These are phyloP conservation scores for Corythucha ciliata DNA, from an alignment of 2,888 invertebrate genomes.

Conservation along the genomic window DNA sequence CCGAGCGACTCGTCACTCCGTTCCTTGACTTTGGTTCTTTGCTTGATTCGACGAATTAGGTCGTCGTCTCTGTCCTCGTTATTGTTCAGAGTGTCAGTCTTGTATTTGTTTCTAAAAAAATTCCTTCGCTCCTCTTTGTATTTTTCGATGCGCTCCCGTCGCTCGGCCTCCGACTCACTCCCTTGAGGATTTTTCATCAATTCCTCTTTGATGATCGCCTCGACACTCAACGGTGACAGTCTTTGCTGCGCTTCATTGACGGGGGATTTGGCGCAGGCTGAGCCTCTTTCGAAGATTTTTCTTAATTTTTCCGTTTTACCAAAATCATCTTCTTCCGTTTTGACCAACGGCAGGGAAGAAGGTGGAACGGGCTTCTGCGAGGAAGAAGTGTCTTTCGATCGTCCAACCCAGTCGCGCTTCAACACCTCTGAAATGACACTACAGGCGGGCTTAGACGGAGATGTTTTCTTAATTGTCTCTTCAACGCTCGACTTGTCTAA, in stretches of 20 bases:
- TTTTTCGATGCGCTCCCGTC: conserved; percentile 37
- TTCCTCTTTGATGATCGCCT: too few relatives aligned
- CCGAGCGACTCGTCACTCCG: conserved; percentile 13
- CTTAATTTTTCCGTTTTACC: conserved; percentile 16
- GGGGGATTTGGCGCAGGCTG: too few relatives aligned
- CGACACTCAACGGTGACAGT: too few relatives aligned
- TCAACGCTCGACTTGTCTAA: conserved; percentile 20
- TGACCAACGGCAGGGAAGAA: background rate
- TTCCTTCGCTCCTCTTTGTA: conserved; percentile 84
- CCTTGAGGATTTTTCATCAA: too few relatives aligned
- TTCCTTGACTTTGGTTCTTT: conserved; percentile 39
- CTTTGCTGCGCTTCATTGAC: too few relatives aligned
- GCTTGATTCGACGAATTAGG: conserved; percentile 54
- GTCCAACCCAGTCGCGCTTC: conserved; percentile 24
- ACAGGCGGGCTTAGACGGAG: conserved; percentile 21
- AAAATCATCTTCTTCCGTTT: conserved; percentile 1
- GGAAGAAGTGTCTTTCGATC: conserved; percentile 20
- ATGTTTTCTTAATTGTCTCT: conserved; percentile 8
- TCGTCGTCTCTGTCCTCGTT: conserved; percentile 44
- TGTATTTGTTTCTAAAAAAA: conserved; percentile 75
- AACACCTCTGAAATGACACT: conserved; percentile 27
- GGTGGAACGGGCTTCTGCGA: too few relatives aligned
- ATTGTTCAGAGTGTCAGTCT: conserved; percentile 47
- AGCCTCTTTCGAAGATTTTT: conserved; percentile 22
- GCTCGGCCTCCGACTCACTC: conserved; percentile 31